Evolutionary conservation across 2,797 vertebrate genomes (phyloP).

Genomic region (Darevskia nairensis): DNA sequence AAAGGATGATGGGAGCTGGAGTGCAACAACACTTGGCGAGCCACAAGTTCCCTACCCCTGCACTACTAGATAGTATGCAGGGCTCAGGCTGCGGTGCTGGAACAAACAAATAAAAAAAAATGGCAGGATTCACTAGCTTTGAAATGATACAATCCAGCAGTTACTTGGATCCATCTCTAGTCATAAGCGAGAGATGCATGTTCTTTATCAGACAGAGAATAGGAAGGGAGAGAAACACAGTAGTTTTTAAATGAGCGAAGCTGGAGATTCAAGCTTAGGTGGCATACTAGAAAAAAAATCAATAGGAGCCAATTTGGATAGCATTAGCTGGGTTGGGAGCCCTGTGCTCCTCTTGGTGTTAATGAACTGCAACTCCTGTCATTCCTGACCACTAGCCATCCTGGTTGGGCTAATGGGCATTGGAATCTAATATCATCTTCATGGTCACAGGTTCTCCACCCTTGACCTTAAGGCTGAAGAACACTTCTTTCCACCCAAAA

Average conservation of each 20-base stretch:
- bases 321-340: not conserved
- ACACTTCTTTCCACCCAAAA: not conserved
- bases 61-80: not conserved
- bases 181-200: not conserved
- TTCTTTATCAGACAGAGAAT: not conserved
- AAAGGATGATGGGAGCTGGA: too few species aligned
- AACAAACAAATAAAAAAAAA: not conserved
- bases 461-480: too few species aligned
- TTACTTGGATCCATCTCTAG: not conserved
- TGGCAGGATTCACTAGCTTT: not conserved
- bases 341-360: not conserved
- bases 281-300: not conserved
- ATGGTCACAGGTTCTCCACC: too few species aligned
- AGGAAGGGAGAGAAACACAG: not conserved
- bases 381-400: too few species aligned
- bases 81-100: not conserved
- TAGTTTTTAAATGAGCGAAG: not conserved
- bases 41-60: too few species aligned
- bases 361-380: not conserved
- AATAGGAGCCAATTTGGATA: not conserved
- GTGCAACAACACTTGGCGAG: too few species aligned
- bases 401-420: too few species aligned
- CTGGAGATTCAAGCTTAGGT: not conserved
- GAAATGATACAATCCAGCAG: not conserved
- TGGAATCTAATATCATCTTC: too few species aligned